A percentile compares a stretch with the other conserved stretches of the same genome.
Conservation (phyloP, 2,888 invertebrate species). For the Luperina testacea region DNA sequence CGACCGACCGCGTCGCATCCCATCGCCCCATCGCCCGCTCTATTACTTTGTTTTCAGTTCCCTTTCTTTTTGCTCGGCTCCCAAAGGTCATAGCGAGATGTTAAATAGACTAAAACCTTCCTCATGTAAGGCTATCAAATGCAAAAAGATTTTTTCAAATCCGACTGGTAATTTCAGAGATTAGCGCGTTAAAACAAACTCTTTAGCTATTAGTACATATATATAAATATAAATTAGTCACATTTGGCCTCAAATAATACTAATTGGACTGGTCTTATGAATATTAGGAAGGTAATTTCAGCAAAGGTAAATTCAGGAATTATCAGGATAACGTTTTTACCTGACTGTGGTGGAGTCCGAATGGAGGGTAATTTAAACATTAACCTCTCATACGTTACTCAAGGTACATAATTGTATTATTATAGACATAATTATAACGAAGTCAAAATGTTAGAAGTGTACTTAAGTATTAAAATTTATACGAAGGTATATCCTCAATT, state of each 20-base stretch:
- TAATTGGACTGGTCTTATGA: slow-evolving; percentile 10
- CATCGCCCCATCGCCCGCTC: neutral
- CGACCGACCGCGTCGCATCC: neutral
- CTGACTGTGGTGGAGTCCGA: neutral
- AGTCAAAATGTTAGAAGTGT: neutral
- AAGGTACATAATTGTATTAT: neutral
- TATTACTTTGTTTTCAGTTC: neutral
- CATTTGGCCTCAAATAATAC: slow-evolving; percentile 23
- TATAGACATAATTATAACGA: neutral
- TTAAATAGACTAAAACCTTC: neutral
- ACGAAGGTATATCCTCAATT: neutral
- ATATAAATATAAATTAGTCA: slow-evolving; percentile 11
- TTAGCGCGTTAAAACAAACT: neutral
- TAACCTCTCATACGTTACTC: neutral
- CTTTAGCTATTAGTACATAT: neutral
- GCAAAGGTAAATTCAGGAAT: neutral
- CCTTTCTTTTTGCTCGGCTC: neutral
- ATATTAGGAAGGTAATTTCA: slow-evolving; percentile 9
- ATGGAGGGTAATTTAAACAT: neutral
- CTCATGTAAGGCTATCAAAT: neutral
- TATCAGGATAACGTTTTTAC: neutral
- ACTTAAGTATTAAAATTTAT: neutral
- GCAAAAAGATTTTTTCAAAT: neutral
- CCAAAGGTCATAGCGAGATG: neutral
- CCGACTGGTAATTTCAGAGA: neutral